phyloP scores from a whole-genome alignment of 2,888 invertebrate species.

The Hirtodrosophila histrioides region DNA sequence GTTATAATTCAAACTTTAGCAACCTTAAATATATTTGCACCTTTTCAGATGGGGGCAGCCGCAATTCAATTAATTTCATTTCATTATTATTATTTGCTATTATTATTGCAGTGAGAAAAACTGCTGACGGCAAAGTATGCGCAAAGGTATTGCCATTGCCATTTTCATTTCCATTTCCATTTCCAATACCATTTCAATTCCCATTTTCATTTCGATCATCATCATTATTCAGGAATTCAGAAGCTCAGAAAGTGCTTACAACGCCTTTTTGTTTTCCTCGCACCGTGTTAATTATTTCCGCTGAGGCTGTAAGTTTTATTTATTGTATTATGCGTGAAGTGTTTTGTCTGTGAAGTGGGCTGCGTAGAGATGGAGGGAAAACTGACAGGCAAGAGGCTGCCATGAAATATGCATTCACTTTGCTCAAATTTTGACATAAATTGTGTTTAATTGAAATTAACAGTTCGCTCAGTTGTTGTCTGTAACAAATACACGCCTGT shows the following conservation, averaged over 20 bases:
- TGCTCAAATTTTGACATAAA: conserved; percentile 59
- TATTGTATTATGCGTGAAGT: conserved; percentile 56
- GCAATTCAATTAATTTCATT: conserved; percentile 72
- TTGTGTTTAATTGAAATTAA: conserved; percentile 73
- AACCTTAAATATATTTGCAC: conserved; percentile 18
- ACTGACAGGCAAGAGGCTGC: conserved; percentile 19
- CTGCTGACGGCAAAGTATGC: conserved; percentile 48
- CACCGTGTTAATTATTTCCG: conserved; percentile 75
- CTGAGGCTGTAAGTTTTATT: conserved; percentile 65
- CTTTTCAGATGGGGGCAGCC: conserved; percentile 19
- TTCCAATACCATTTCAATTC: conserved; percentile 10
- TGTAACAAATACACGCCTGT: conserved; percentile 3
- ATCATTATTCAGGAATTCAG: conserved; percentile 8
- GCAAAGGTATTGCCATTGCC: background rate
- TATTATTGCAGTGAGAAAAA: conserved; percentile 44
- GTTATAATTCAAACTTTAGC: background rate
- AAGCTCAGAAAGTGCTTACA: conserved; percentile 64
- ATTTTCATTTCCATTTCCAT: background rate
- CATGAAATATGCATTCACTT: conserved; percentile 67
- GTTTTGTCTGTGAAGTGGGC: conserved; percentile 7
- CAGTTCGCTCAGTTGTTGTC: conserved; percentile 23
- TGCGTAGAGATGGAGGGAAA: background rate
- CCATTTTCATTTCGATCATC: conserved; percentile 14
- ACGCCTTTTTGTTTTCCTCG: conserved; percentile 50
- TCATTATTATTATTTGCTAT: conserved; percentile 49